phyloP scores from a whole-genome alignment of 2,113 vertebrate genomes.

The Australoheros scitulus region DNA sequence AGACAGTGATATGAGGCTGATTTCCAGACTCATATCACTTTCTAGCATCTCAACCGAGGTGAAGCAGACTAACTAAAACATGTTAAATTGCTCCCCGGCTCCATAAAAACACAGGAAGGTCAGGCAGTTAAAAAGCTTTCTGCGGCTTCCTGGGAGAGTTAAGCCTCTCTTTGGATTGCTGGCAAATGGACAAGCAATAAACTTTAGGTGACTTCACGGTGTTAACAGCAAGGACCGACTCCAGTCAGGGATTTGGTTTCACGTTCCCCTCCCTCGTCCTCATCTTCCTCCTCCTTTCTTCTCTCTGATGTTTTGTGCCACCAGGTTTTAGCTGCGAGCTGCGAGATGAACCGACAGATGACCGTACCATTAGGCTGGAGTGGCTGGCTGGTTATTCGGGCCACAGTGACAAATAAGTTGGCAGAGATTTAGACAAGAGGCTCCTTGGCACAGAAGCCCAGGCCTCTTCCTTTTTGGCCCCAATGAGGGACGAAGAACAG shows the following conservation, averaged over 20 bases:
- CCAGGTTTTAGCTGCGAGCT: slow-evolving; percentile 38
- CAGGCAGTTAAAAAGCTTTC: slow-evolving; percentile 58
- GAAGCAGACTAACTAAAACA: slow-evolving; percentile 59
- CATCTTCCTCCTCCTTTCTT: neutral
- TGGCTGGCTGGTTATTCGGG: slow-evolving; percentile 46
- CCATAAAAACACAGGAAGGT: slow-evolving; percentile 66
- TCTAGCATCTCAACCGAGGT: slow-evolving; percentile 44
- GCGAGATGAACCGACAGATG: slow-evolving; percentile 57
- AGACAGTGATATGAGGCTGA: slow-evolving; percentile 32
- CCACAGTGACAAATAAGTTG: slow-evolving; percentile 66
- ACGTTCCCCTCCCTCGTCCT: neutral
- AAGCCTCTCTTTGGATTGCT: slow-evolving; percentile 32
- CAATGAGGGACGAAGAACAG: slow-evolving; percentile 58
- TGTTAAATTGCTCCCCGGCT: slow-evolving; percentile 49
- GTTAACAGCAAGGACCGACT: slow-evolving; percentile 44
- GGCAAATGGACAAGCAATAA: slow-evolving; percentile 67
- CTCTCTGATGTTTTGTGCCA: slow-evolving; percentile 42
- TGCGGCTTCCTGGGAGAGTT: slow-evolving; percentile 48
- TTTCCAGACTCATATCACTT: slow-evolving; percentile 55
- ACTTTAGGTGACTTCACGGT: slow-evolving; percentile 60
- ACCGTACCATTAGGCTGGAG: slow-evolving; percentile 50
- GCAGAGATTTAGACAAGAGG: slow-evolving; percentile 58
- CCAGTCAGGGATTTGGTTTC: slow-evolving; percentile 46
- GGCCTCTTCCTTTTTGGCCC: slow-evolving; percentile 53
- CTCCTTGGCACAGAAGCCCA: slow-evolving; percentile 51